Evolutionary conservation across 2,797 vertebrate genomes (phyloP), one percentile per base, ranked within the genome.

Genomic region (Mus spretus): DNA sequence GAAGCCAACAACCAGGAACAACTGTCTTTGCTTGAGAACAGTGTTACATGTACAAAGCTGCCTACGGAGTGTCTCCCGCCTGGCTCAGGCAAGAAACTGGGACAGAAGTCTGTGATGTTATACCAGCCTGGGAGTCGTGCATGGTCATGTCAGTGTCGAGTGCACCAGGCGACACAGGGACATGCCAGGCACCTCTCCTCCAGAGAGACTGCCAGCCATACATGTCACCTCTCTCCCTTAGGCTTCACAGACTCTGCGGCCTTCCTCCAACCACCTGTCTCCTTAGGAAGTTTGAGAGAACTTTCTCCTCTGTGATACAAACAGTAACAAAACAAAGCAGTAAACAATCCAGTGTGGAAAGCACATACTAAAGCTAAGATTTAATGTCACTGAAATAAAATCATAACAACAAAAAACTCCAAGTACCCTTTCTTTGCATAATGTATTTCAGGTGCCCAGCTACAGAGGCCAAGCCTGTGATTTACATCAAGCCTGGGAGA

Each of bases 171-270:
- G 37, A 81, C 81, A 34, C 53, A 65, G n/a, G 34, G 55, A 2
- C 55, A 82, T 97, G 67, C 82, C 24, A 75, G 70, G 96, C 0
- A 12, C 85, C 89, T 44, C 90, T 24, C 79, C 74, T 88, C 95
- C 63, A 44, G 82, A 65, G 20, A 89, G 92, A 89, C 13, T 47
- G 6, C 74, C 55, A 13, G 8, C 83, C 91, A 57, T 83, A 92
- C 93, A 85, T 40, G 26, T 44, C 24, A 1, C 70, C 83, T 63
- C 83, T 92, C 78, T 24, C 2, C 37, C 81, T 47, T 90, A n/a
- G 80, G 94, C 31, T 95, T 77, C 15, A 61, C 90, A 14, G 47
- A 70, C 61, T 6, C n/a, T 28, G 44, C 1, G 14, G 24, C 0
- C 9, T 79, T 70, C 61, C 37, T 57, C 91, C 74, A 14, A 44